phyloP scores from a whole-genome alignment of 1,140 invertebrate species.

The Euwallacea similis region DNA sequence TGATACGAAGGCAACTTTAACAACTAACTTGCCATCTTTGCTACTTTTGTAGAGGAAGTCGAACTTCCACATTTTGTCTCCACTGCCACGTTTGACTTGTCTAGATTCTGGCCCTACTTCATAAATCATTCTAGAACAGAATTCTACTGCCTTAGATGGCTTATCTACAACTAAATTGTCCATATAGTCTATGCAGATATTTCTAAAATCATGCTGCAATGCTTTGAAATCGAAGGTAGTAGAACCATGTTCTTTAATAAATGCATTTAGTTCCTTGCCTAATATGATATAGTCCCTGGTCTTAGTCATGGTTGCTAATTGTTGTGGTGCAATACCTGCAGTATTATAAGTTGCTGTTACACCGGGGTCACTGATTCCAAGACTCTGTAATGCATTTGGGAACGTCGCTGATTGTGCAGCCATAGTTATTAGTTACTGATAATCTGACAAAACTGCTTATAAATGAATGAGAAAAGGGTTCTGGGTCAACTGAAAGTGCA shows the following conservation, averaged over 20 bases:
- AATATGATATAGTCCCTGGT: neutral
- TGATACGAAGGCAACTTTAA: neutral
- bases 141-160: slow-evolving; percentile 1
- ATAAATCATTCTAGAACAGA: slow-evolving; percentile 13
- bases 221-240: slow-evolving; percentile 6
- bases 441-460: too few species aligned
- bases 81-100: neutral
- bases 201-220: neutral
- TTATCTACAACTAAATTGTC: neutral
- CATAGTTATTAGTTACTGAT: too few species aligned
- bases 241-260: slow-evolving; percentile 1
- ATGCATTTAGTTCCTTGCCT: neutral
- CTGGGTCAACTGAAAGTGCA: too few species aligned
- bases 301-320: neutral
- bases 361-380: neutral
- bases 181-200: slow-evolving; percentile 1
- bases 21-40: neutral
- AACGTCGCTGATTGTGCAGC: neutral
- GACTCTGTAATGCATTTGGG: neutral
- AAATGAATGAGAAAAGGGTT: too few species aligned
- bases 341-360: neutral
- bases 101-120: slow-evolving; percentile 9
- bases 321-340: neutral
- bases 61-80: slow-evolving; percentile 12
- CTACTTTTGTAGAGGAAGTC: slow-evolving; percentile 1